phyloP scores from a whole-genome alignment of 2,113 vertebrate genomes.

The Eclectus roratus region DNA sequence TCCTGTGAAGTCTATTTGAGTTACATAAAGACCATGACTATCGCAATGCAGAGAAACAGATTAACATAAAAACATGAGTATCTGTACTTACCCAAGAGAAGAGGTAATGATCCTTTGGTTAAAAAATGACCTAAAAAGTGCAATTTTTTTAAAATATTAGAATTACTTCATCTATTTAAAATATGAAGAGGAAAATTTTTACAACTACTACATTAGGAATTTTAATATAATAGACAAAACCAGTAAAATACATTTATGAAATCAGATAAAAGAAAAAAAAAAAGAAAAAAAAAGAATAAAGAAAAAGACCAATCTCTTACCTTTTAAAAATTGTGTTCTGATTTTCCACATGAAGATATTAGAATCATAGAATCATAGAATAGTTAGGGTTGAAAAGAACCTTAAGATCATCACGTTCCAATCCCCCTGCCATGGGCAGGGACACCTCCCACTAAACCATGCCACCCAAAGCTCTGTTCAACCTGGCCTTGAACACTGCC shows the following conservation, averaged over 20 bases:
- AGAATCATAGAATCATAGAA: too few species aligned
- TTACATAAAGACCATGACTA: neutral
- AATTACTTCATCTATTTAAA: neutral
- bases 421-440: too few species aligned
- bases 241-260: neutral
- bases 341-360: neutral
- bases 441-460: too few species aligned
- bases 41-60: neutral
- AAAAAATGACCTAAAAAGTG: neutral
- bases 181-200: fast-evolving
- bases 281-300: too few species aligned
- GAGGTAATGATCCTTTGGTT: neutral
- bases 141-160: neutral
- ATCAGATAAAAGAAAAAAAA: fast-evolving
- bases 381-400: too few species aligned
- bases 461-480: too few species aligned
- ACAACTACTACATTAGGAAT: neutral
- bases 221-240: neutral
- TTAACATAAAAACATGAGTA: neutral
- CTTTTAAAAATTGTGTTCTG: neutral
- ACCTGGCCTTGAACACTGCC: too few species aligned
- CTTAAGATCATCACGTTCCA: too few species aligned
- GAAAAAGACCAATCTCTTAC: neutral
- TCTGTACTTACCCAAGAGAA: neutral
- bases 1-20: neutral